These are phyloP conservation scores for Psococerastis gibbosa DNA, from an alignment of 2,888 invertebrate genomes.

Conservation along the genomic window DNA sequence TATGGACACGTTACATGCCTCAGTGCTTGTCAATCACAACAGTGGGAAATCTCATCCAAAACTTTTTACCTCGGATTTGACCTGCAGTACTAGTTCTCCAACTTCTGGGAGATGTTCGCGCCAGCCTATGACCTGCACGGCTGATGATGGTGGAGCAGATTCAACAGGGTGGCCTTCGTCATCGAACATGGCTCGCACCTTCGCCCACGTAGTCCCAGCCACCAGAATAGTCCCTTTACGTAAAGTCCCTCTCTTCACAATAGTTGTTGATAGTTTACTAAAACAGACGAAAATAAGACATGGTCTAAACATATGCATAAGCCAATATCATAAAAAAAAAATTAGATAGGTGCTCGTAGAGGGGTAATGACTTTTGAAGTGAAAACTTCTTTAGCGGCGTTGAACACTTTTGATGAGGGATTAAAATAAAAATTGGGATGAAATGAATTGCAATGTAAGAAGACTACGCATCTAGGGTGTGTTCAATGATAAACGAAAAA, in stretches of 20 bases:
- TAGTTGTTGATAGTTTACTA: slow-evolving; percentile 63
- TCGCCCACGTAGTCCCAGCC: slow-evolving; percentile 68
- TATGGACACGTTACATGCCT: too few relatives aligned
- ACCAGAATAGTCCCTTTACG: slow-evolving; percentile 58
- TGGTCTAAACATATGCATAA: not conserved
- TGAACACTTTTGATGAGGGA: too few relatives aligned
- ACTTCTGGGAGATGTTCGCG: slow-evolving; percentile 67
- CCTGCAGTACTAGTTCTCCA: slow-evolving; percentile 75
- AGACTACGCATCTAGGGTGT: too few relatives aligned
- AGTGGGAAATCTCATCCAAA: too few relatives aligned
- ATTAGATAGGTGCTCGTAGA: not conserved
- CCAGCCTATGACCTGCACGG: slow-evolving; percentile 85
- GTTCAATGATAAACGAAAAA: too few relatives aligned
- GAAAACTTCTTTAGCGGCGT: too few relatives aligned
- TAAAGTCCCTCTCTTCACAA: slow-evolving; percentile 72
- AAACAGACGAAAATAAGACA: slow-evolving; percentile 11
- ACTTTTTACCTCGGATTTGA: slow-evolving; percentile 56
- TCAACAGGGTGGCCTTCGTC: slow-evolving; percentile 47
- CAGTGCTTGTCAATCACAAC: too few relatives aligned
- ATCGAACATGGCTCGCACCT: slow-evolving; percentile 61
- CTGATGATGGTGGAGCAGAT: slow-evolving; percentile 56
- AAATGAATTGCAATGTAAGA: too few relatives aligned
- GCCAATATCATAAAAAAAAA: slow-evolving; percentile 6
- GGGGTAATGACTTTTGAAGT: too few relatives aligned
- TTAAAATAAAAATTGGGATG: too few relatives aligned